Conservation (phyloP, 2,113 vertebrate genomes). For the Haemorhous mexicanus region DNA sequence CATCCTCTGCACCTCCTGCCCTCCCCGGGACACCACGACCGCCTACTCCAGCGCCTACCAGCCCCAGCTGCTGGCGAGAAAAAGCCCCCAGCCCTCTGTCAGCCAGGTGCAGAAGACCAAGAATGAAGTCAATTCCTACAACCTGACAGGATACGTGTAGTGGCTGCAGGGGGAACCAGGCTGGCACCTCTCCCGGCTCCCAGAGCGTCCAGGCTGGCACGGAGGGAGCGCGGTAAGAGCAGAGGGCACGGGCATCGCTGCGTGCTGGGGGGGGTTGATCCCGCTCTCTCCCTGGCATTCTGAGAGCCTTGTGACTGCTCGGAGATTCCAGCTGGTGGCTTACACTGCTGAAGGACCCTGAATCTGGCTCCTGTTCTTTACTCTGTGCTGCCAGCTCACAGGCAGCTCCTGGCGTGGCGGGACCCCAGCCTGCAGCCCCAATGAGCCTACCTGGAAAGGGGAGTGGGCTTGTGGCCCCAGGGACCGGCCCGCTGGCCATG, state of each 20-base stretch:
- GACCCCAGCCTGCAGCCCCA: neutral
- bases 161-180: neutral
- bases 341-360: neutral
- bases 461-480: neutral
- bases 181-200: neutral
- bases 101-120: slow-evolving; percentile 64
- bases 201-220: neutral
- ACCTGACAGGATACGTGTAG: slow-evolving; percentile 81
- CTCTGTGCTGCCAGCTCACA: accelerated
- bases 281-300: neutral
- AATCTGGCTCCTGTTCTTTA: neutral
- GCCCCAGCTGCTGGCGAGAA: slow-evolving; percentile 47
- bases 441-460: neutral
- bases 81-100: slow-evolving; percentile 32
- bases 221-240: neutral
- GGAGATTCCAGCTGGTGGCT: neutral
- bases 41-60: slow-evolving; percentile 53
- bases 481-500: accelerated
- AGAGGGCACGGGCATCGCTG: neutral
- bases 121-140: slow-evolving; percentile 76
- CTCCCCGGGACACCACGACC: neutral
- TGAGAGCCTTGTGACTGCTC: neutral
- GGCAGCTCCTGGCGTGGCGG: neutral
- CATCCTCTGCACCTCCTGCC: slow-evolving; percentile 86
- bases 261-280: neutral